These are phyloP conservation scores for Tenebrosternarchus preto DNA, from an alignment of 2,113 vertebrate genomes.

Conservation along the genomic window DNA sequence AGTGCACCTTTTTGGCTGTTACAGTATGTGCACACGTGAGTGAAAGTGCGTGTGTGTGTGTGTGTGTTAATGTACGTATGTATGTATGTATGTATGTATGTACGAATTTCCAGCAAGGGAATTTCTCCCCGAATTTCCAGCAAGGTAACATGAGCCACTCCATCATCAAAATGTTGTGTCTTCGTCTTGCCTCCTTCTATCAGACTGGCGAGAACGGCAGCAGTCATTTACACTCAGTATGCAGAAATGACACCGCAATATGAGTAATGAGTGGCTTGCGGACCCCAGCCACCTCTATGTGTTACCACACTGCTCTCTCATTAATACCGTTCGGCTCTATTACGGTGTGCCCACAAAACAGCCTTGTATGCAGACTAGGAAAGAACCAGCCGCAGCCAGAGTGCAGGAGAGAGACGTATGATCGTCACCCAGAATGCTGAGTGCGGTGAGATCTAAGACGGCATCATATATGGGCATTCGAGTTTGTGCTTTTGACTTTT, in stretches of 20 bases:
- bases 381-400: background rate
- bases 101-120: too few species aligned
- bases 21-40: background rate
- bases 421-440: conserved; percentile 14
- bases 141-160: conserved; percentile 12
- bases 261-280: conserved; percentile 54
- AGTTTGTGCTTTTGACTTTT: background rate
- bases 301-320: conserved; percentile 51
- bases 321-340: conserved; percentile 49
- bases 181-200: conserved; percentile 43
- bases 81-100: too few species aligned
- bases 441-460: background rate
- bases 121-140: conserved; percentile 18
- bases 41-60: too few species aligned
- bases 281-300: conserved; percentile 50
- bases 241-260: conserved; percentile 31
- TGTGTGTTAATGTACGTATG: too few species aligned
- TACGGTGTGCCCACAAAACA: conserved; percentile 26
- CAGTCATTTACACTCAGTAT: conserved; percentile 46
- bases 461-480: background rate
- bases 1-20: too few species aligned
- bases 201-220: conserved; percentile 44
- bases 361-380: conserved; percentile 16
- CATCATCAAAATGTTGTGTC: conserved; percentile 30
- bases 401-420: background rate